Base-by-base conservation (phyloP, 2,797 vertebrate genomes). In the Sphaeramia orbicularis region DNA sequence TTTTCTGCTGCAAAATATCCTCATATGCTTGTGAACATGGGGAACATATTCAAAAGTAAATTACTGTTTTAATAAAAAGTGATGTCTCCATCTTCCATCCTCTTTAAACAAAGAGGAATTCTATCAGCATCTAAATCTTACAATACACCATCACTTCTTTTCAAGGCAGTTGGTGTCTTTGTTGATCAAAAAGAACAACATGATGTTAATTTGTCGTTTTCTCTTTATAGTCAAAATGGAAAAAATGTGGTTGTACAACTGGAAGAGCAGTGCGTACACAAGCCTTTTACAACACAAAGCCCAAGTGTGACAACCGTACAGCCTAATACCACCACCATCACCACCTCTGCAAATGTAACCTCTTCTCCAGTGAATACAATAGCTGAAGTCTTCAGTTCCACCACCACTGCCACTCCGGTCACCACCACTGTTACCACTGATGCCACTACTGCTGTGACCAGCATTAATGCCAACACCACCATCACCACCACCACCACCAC, bases 151-250 rank as follows among this genome's bases (percentile, higher is more conserved):
- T 5, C 1, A 27, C 24, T 21, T 19, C 9, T 7, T 8, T n/a
- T 54, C 38, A 37, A 2, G 8, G 16, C 7, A 24, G 12, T 35
- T 36, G 51, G 2, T 38, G 15, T 36, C 38, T 13, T 21, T 51
- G 2, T 40, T 42, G 18, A 44, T 51, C 4, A 27, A 18, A 11
- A 47, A 48, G 10, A 41, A 21, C 49, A 15, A 14, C 8, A 2
- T 24, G 13, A 37, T 18, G 11, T 40, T 38, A 12, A 37, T 49
- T 13, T 78, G 0, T 71, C 7, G 4, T 48, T 71, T 70, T 65
- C 7, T 60, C 27, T 65, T 74, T 37, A 19, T 19, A 94, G 93
- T 65, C n/a, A 58, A 55, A 65, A 24, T 12, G 79, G 68, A 52
- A 14, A 9, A 49, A 68, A 35, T 32, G 4, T 81, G 16, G 19